Evolutionary conservation across 2,888 invertebrate genomes (phyloP).

Genomic region (Caenorhabditis uteleia): DNA sequence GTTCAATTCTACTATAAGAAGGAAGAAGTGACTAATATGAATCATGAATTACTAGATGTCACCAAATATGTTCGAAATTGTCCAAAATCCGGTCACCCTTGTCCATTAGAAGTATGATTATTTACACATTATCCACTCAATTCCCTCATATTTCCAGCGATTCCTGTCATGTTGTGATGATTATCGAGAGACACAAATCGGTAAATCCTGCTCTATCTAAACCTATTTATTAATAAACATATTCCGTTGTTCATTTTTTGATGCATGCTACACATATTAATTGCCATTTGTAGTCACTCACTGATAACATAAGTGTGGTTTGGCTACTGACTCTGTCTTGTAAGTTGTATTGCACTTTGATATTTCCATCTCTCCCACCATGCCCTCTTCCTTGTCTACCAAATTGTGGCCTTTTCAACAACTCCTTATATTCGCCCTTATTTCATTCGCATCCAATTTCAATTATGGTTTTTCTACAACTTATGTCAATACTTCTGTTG

Average conservation of each 20-base stretch:
- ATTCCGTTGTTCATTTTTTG: too few relatives aligned
- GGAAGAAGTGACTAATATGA: neutral
- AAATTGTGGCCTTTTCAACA: neutral
- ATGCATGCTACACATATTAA: too few relatives aligned
- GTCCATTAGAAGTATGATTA: neutral
- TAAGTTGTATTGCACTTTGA: too few relatives aligned
- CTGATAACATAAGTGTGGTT: too few relatives aligned
- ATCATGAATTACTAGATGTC: neutral
- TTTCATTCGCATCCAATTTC: slow-evolving; percentile 55
- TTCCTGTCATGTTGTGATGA: neutral
- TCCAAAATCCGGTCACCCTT: neutral
- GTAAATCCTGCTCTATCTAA: too few relatives aligned
- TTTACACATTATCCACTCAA: neutral
- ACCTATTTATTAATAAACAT: too few relatives aligned
- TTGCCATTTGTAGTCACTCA: too few relatives aligned
- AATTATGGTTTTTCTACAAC: slow-evolving; percentile 60
- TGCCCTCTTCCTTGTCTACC: too few relatives aligned
- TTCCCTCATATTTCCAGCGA: neutral
- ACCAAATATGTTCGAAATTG: neutral
- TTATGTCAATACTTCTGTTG: slow-evolving; percentile 59
- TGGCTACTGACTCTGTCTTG: too few relatives aligned
- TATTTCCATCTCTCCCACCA: too few relatives aligned
- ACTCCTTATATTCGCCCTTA: neutral
- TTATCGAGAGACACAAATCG: neutral
- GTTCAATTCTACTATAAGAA: neutral